Evolutionary conservation across 1,140 invertebrate genomes (phyloP), one percentile per base, ranked within the genome.

Genomic region (Coenobita brevimanus): DNA sequence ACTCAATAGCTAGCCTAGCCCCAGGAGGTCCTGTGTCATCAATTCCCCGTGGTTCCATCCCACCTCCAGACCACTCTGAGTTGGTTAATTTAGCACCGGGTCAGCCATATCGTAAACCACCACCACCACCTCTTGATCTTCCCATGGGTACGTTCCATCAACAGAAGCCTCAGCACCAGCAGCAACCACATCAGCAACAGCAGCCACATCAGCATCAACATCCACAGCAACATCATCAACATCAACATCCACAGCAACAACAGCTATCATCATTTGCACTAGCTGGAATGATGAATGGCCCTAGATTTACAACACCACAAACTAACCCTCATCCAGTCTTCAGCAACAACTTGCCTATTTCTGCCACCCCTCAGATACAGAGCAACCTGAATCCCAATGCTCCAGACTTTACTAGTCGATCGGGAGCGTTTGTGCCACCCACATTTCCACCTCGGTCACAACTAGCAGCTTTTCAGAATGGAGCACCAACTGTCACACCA

Each of bases 361-460:
- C 90, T 69, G 88, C 90, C 30, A 76, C 90, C 36, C 88, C 90
- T 27, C 90, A 89, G 46, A 90, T 90, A 50, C 90, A 90, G 38
- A 90, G 90, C 36, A 90, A 89, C 73, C 88, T 90, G 17, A 90
- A 90, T 62, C 90, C 90, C 43, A 90, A 90, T 89, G 90, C 90
- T 43, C 90, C 90, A 54, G 90, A 90, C 79, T 90, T 90, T 38
- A 86, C 90, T 21, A 90, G 90, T 50, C 60, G 90, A 57, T 86
- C 83, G 36, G 81, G 80, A 33, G 67, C 67, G 36, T 90, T 90
- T 88, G 87, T 90, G 57, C 83, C 89, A 33, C 62, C 86, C 50
- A 83, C 90, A 21, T 90, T 86, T 60, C 84, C 88, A 36, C 83
- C 90, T 43, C 88, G 90, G 27, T 71, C 88, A 24, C 90, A 90